Base-by-base conservation (phyloP, 2,888 invertebrate genomes). In the Chalcis sispes region DNA sequence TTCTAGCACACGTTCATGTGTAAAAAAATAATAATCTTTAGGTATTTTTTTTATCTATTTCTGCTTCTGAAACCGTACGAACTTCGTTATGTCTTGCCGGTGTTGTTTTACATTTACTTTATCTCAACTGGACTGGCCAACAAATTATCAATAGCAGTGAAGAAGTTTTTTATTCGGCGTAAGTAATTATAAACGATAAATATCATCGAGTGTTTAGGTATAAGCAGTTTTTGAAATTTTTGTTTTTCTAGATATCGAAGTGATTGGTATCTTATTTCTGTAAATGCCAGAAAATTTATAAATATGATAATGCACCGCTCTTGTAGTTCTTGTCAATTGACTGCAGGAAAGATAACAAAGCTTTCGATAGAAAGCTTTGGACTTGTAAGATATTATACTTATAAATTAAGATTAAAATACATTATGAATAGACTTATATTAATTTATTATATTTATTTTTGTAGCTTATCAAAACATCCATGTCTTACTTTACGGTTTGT, bases 401-500 rank as follows among this genome's bases (percentile, higher is more conserved):
- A 32, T 50, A 15, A 20, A 1, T 23, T 65, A n/a, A n/a, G 4
- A n/a, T n/a, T n/a, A 4, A n/a, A 25, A 13, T 13, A 2, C 1
- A 25, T 15, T 20, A 4, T 20, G 7, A 32, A 48, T 15, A 7
- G 36, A 36, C n/a, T n/a, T n/a, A n/a, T n/a, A n/a, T n/a, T n/a
- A n/a, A n/a, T n/a, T n/a, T n/a, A n/a, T n/a, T n/a, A 18, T 25
- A 50, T 27, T 10, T 20, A 20, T 29, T 1, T 56, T n/a, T 67
- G 27, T 27, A 67, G 67, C n/a, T 67, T 0, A 46, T 67, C 25
- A 67, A 56, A 42, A 27, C 67, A 7, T 10, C 56, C 1, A 20
- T 54, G 29, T 56, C 56, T 5, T 67, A 67, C 42, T 27, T 56
- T 29, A 67, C 67, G 3, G 56, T 67, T 42, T 67, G 54, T 7